A percentile compares a stretch with the other conserved stretches of the same genome.
These are phyloP conservation scores for Xenopus borealis DNA, from an alignment of 2,113 vertebrate species.

Conservation along the genomic window DNA sequence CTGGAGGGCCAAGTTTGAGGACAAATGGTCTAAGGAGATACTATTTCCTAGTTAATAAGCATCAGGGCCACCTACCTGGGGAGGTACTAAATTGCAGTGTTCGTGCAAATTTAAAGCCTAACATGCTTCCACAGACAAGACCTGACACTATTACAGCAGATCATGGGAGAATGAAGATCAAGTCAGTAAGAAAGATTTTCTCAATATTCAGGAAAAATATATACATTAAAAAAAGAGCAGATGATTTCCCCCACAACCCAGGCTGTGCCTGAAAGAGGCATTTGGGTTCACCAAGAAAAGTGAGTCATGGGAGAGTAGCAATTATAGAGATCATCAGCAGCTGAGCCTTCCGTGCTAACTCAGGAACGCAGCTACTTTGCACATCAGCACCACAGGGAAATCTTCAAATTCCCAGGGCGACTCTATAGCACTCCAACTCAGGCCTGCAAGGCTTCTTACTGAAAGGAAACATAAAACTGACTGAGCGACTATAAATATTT, in stretches of 20 bases:
- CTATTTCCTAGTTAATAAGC: conserved; percentile 53
- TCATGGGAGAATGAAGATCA: conserved; percentile 18
- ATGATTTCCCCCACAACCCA: conserved; percentile 47
- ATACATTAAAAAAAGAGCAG: conserved; percentile 40
- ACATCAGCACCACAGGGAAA: conserved; percentile 54
- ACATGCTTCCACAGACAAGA: conserved; percentile 5
- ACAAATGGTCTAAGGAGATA: no score
- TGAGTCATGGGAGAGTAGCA: conserved; percentile 57
- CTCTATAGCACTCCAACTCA: conserved; percentile 44
- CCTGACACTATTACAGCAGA: conserved; percentile 42
- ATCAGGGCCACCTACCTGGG: conserved; percentile 47
- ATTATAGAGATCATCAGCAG: conserved; percentile 53
- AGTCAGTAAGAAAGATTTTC: conserved; percentile 29
- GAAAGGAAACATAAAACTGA: conserved; percentile 35
- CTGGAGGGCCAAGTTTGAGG: no score
- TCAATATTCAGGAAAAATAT: conserved; percentile 5
- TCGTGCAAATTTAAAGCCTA: conserved; percentile 61
- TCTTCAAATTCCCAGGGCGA: conserved; percentile 34
- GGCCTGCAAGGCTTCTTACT: conserved; percentile 12
- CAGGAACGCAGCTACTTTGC: conserved; percentile 36
- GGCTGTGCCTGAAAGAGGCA: conserved; percentile 53
- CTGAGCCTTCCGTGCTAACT: conserved; percentile 52
- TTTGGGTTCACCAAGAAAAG: conserved; percentile 50
- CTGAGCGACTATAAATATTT: conserved; percentile 28
- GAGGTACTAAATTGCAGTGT: conserved; percentile 50